phyloP scores from a whole-genome alignment of 2,113 vertebrate species.

The Phalacrocorax pelagicus region DNA sequence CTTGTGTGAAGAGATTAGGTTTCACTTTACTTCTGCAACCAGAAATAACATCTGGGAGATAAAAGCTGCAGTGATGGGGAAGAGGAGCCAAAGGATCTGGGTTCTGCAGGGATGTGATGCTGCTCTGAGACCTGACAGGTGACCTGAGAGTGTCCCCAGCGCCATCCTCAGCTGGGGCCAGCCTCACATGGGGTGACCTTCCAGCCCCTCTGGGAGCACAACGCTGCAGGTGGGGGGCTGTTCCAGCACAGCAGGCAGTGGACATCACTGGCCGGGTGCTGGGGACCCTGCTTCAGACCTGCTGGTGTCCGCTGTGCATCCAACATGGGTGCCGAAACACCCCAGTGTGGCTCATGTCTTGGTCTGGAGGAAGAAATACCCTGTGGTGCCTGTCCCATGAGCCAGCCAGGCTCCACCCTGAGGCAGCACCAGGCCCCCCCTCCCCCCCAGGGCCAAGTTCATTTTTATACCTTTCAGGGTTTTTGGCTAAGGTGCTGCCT shows the following conservation, averaged over 20 bases:
- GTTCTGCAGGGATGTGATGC: neutral
- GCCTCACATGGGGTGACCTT: accelerated
- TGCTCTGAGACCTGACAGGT: accelerated
- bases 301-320: accelerated
- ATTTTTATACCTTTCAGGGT: neutral
- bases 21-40: neutral
- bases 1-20: neutral
- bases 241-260: neutral
- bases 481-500: neutral
- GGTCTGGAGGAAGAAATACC: neutral
- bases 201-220: neutral
- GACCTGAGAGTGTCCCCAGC: neutral
- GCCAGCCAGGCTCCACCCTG: neutral
- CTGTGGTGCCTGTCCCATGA: accelerated
- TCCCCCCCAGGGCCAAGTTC: accelerated
- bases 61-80: neutral
- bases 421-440: neutral
- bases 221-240: neutral
- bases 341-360: neutral
- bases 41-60: neutral
- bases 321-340: neutral
- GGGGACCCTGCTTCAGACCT: neutral
- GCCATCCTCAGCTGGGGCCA: accelerated
- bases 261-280: neutral
- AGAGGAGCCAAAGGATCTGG: neutral